Evolutionary conservation across 2,797 vertebrate genomes (phyloP).

Genomic region (Poeciliopsis gracilis): DNA sequence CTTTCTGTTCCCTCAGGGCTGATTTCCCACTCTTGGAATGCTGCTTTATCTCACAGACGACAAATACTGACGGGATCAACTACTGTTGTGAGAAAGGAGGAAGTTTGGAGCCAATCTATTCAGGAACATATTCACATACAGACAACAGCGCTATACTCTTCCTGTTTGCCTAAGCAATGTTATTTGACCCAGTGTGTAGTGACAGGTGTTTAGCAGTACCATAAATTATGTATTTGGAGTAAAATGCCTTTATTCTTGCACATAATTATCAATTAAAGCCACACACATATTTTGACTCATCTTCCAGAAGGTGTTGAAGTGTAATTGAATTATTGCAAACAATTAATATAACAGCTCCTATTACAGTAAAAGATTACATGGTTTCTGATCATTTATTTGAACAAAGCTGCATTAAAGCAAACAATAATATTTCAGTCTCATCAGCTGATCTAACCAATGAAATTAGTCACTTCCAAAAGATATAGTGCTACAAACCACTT

Average conservation of each 20-base stretch:
- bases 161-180: constrained; percentile 50
- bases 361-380: background rate
- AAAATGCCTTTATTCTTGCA: background rate
- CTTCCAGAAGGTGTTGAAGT: background rate
- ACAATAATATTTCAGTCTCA: background rate
- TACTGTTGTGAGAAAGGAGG: constrained; percentile 42
- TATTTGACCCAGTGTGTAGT: constrained; percentile 52
- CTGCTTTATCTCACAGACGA: constrained; percentile 22
- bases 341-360: background rate
- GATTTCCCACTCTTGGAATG: constrained; percentile 34
- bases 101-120: constrained; percentile 32
- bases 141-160: constrained; percentile 26
- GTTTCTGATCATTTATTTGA: background rate
- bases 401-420: background rate
- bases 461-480: constrained; percentile 34
- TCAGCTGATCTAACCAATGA: constrained; percentile 2
- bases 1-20: constrained; percentile 24
- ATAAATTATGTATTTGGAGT: constrained; percentile 25
- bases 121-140: constrained; percentile 21
- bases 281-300: background rate
- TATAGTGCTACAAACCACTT: background rate
- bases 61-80: constrained; percentile 31
- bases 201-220: constrained; percentile 33
- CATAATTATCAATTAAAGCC: background rate
- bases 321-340: background rate